phyloP scores from a whole-genome alignment of 2,888 invertebrate genomes.

The Dolomedes plantarius region DNA sequence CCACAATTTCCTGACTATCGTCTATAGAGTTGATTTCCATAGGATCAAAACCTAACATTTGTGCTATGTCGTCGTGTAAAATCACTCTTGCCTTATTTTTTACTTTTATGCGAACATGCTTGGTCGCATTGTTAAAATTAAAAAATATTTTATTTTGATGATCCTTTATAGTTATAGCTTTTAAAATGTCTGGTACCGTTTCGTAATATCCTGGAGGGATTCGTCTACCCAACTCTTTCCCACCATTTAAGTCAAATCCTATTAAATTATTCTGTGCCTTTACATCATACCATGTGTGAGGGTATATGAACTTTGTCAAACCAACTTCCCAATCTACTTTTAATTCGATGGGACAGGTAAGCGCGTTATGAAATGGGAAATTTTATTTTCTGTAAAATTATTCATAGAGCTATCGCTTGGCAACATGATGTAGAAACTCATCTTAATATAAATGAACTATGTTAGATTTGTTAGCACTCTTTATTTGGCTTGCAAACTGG shows the following conservation, averaged over 20 bases:
- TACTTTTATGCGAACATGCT: not conserved
- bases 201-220: too few relatives aligned
- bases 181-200: too few relatives aligned
- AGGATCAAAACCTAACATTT: not conserved
- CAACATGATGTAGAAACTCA: slow-evolving; percentile 71
- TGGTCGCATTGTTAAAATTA: not conserved
- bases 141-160: not conserved
- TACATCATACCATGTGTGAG: slow-evolving; percentile 43
- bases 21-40: not conserved
- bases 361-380: slow-evolving; percentile 73
- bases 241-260: slow-evolving; percentile 1
- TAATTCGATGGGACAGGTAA: slow-evolving; percentile 72
- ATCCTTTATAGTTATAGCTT: too few relatives aligned
- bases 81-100: not conserved
- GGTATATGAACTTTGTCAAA: slow-evolving; percentile 72
- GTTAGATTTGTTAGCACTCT: not conserved
- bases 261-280: slow-evolving; percentile 18
- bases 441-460: not conserved
- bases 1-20: not conserved
- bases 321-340: slow-evolving; percentile 74
- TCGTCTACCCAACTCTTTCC: not conserved
- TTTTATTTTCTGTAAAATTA: slow-evolving; percentile 74
- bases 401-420: slow-evolving; percentile 73
- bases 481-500: slow-evolving; percentile 22
- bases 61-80: not conserved